Evolutionary conservation across 2,888 invertebrate species (phyloP), one percentile per base, ranked within the genome.

Genomic region (Dusona sp.): DNA sequence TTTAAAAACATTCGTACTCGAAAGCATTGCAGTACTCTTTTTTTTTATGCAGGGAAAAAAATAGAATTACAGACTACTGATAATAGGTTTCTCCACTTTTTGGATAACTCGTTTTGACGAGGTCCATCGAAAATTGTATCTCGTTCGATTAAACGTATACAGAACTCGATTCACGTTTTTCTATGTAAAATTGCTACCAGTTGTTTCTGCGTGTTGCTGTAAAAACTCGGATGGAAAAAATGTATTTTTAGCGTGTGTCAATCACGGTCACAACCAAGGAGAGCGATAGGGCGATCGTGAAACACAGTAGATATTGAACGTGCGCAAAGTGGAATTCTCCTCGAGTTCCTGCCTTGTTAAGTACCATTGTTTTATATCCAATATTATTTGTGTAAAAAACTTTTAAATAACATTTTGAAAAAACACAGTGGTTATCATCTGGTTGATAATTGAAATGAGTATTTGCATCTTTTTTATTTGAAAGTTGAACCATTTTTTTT

Each of bases 101-200:
- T 54, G 29, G 9, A 73, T 22, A 11, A n/a, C 54, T 9, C 36
- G 68, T 42, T 45, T 13, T 22, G n/a, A 33, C n/a, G 73, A 29
- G 45, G 19, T 72, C 57, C 13, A 33, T 51, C n/a, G 25, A 51
- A 72, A n/a, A n/a, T 11, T n/a, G 19, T 54, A 51, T 72, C 36
- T 72, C 72, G 73, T 36, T 73, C 73, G 73, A 42, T 68, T 33
- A 65, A 54, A 75, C 19, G 36, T n/a, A 48, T 75, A 70, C 25
- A 36, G 33, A 64, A 74, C 48, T 2, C 73, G 29, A 68, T 67
- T 19, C 57, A 61, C 75, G 22, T 33, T 74, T 57, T 54, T 68
- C n/a, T 54, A 6, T 61, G 29, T 29, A 29, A 57, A 57, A 57
- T 57, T 25, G 29, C 16, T 29, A 61, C 61, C 29, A 61, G 61